Evolutionary conservation across 1,140 invertebrate genomes (phyloP), one percentile per base, ranked within the genome.

Genomic region (Archegozetes longisetosus): DNA sequence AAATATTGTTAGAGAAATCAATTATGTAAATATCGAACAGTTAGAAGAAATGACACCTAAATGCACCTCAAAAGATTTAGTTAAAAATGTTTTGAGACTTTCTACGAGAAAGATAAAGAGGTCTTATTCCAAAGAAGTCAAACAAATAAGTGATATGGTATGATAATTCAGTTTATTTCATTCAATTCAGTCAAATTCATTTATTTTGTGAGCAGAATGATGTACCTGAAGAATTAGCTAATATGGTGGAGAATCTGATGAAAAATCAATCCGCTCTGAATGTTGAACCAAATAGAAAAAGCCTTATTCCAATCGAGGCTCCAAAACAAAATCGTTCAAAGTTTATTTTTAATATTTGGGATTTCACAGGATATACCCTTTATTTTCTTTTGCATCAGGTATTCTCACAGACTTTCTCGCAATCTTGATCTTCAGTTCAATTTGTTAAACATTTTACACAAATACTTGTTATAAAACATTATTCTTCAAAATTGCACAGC

Each of bases 371-470:
- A n/a, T 67, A 73, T 60, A 63, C 67, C 40, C 65, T 69, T 4
- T 72, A 70, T 64, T 68, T 72, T 54, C 68, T 71, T 28, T 69
- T 71, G 46, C 71, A 74, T 64, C 71, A 73, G 66, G 68, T 72
- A 64, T 48, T 25, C n/a, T n/a, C n/a, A n/a, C n/a, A n/a, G n/a
- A n/a, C n/a, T n/a, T n/a, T n/a, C n/a, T n/a, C n/a, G n/a, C n/a
- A n/a, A n/a, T n/a, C n/a, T n/a, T n/a, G n/a, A n/a, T n/a, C n/a
- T n/a, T n/a, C n/a, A n/a, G n/a, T n/a, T n/a, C n/a, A n/a, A n/a
- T n/a, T n/a, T n/a, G n/a, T n/a, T n/a, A n/a, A n/a, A n/a, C n/a
- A n/a, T n/a, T n/a, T n/a, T n/a, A n/a, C n/a, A n/a, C n/a, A n/a
- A n/a, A n/a, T n/a, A n/a, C n/a, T n/a, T n/a, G n/a, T n/a, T n/a